Percentiles rank a stretch among this genome's conserved stretches.
Conservation (phyloP, 2,888 invertebrate species). For the Orthonevra nobilis region DNA sequence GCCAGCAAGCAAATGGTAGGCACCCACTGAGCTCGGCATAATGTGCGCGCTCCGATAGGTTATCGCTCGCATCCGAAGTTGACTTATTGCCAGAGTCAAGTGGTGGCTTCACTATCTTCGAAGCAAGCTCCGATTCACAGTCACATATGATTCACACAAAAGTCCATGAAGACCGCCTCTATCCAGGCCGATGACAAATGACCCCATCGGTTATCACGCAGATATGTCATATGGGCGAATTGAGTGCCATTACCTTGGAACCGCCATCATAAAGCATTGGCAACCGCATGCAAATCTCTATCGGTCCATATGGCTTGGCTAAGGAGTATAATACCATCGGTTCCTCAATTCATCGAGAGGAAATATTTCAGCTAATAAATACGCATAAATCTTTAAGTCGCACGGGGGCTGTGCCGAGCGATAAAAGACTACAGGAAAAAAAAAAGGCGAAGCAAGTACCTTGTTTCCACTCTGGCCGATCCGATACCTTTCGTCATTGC, state of each 20-base stretch:
- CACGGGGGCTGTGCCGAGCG: slow-evolving; percentile 38
- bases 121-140: slow-evolving; percentile 3
- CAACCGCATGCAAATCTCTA: slow-evolving; percentile 39
- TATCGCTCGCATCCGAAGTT: slow-evolving; percentile 55
- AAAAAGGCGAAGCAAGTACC: slow-evolving; percentile 23
- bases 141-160: slow-evolving; percentile 35
- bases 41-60: slow-evolving; percentile 43
- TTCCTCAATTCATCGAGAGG: slow-evolving; percentile 19
- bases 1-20: slow-evolving; percentile 47
- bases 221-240: slow-evolving; percentile 53
- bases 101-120: slow-evolving; percentile 58
- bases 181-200: slow-evolving; percentile 59
- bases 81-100: slow-evolving; percentile 67
- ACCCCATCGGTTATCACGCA: slow-evolving; percentile 62
- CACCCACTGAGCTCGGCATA: slow-evolving; percentile 61
- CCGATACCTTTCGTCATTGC: slow-evolving; percentile 69
- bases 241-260: slow-evolving; percentile 50
- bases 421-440: too few species aligned
- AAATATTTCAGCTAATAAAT: slow-evolving; percentile 51
- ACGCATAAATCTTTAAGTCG: slow-evolving; percentile 48
- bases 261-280: slow-evolving; percentile 21
- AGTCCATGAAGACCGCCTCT: slow-evolving; percentile 31
- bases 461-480: slow-evolving; percentile 46
- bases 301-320: slow-evolving; percentile 4
- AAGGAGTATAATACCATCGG: neutral